phyloP scores from a whole-genome alignment of 2,113 vertebrate species.

The Gorilla gorilla region DNA sequence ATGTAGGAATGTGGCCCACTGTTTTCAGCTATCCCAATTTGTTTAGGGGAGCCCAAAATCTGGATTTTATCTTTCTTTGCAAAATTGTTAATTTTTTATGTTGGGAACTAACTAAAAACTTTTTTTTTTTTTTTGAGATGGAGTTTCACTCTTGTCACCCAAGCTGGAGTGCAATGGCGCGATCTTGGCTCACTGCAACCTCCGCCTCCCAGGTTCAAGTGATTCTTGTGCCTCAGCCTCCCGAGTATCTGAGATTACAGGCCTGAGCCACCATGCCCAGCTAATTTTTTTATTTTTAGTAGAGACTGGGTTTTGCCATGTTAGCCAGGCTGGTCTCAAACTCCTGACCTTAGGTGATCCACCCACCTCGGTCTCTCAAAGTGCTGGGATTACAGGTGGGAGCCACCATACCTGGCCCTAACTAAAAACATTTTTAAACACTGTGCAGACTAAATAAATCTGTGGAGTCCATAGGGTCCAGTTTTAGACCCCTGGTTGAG shows the following conservation, averaged over 20 bases:
- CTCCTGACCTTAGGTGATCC: not conserved
- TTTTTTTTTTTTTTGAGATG: not conserved
- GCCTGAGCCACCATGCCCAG: not conserved
- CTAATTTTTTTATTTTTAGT: not conserved
- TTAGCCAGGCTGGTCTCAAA: not conserved
- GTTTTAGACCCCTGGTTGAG: not conserved
- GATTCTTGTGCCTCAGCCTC: not conserved
- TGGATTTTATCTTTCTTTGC: conserved; percentile 6
- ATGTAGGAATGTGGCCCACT: not conserved
- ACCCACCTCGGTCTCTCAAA: not conserved
- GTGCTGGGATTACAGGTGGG: not conserved
- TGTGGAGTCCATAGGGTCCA: too few species aligned
- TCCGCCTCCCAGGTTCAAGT: not conserved
- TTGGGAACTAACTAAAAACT: not conserved
- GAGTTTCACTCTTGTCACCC: not conserved
- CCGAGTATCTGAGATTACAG: not conserved
- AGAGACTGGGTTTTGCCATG: not conserved
- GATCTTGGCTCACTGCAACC: not conserved
- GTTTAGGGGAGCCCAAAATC: not conserved
- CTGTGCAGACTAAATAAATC: not conserved
- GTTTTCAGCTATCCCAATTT: not conserved
- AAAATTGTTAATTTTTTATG: not conserved
- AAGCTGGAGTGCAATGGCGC: not conserved
- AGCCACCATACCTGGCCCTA: not conserved
- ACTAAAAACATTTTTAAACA: conserved; percentile 17